Base-by-base conservation (phyloP, 2,113 vertebrate species). In the Ellobius talpinus region DNA sequence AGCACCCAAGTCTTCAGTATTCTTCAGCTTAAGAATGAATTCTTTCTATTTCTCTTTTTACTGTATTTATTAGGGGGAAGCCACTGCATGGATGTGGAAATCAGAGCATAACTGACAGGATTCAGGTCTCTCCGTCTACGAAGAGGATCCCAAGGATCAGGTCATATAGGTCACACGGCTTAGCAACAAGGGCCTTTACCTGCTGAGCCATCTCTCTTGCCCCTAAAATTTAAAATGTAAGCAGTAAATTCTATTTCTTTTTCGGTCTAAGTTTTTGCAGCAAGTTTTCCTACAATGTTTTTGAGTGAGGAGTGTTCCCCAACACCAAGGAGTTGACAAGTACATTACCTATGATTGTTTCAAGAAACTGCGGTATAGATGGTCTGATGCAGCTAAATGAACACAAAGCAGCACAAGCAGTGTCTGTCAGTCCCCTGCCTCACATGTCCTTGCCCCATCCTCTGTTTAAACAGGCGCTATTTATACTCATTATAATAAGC, bases 401-500 rank as follows among this genome's bases (percentile, higher is more conserved):
- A n/a, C 2, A 9, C 55, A 17, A 87, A 17, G n/a, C 8, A 58
- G 9, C n/a, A 70, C 77, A 47, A 92, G 93, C 74, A 17, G 47
- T 61, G 16, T 36, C 9, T 77, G 7, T 29, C 58, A 24, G 17
- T 14, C 73, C 13, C 39, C 13, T 12, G 45, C 39, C 42, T 87
- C 33, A 0, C 16, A 13, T 74, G 26, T 39, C 86, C 82, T 61
- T 92, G 17, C 26, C 36, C 45, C 50, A 73, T 8, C 10, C 24
- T 45, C 21, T 87, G 12, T 91, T 93, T 94, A 93, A 66, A 55
- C 47, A 95, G 52, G 85, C 23, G 85, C 72, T 77, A 87, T 73
- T 92, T 85, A 76, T 87, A 94, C 29, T 47, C 47, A 50, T 96
- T 96, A 93, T 36, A 97, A 93, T 85, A 93, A 90, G 45, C 68